Base-by-base conservation (phyloP, 2,888 invertebrate genomes). In the Rotaria magnacalcarata region DNA sequence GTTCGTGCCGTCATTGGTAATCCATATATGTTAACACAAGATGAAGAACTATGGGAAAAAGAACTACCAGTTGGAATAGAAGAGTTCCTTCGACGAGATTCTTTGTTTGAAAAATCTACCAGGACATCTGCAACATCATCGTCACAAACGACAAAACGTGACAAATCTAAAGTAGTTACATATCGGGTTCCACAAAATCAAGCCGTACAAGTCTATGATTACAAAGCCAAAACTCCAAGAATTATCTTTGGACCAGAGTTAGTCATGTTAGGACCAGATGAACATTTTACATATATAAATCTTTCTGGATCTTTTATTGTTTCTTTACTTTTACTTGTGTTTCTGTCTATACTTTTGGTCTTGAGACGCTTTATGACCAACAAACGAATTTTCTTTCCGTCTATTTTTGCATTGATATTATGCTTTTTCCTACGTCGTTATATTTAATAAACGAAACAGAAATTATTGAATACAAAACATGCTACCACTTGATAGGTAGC, bases 181-280 rank as follows among this genome's bases (percentile, higher is more conserved):
- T 91, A 91, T 89, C 89, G 92, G 86, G 92, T 92, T 11, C 92
- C 92, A 24, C 92, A 92, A 88, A 92, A 92, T 89, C 92, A 92
- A 24, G 92, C 92, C 84, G 92, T 92, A 10, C 92, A 92, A 89
- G 91, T 92, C 75, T 92, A 92, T 88, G 92, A 92, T 88, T 92
- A 92, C 88, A 92, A 92, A 88, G 91, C 91, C 86, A 92, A 92
- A 88, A 16, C n/a, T 11, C 34, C 67, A 34, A 67, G 67, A 67
- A 67, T 67, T 16, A 34, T 67, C 34, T 67, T 67, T 34, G 67
- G 19, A 34, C 67, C 67, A 6, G 67, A 67, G 19, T 41, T 67
- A 16, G 67, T 67, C 11, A 67, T 67, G 67, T 27, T 67, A 14
- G 67, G 27, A 27, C 67, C 67, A 11, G 67, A 34, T 27, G 67